Evolutionary conservation across 2,888 invertebrate genomes (phyloP), one percentile per base, ranked within the genome.

Genomic region (Rhamnusium bicolor): DNA sequence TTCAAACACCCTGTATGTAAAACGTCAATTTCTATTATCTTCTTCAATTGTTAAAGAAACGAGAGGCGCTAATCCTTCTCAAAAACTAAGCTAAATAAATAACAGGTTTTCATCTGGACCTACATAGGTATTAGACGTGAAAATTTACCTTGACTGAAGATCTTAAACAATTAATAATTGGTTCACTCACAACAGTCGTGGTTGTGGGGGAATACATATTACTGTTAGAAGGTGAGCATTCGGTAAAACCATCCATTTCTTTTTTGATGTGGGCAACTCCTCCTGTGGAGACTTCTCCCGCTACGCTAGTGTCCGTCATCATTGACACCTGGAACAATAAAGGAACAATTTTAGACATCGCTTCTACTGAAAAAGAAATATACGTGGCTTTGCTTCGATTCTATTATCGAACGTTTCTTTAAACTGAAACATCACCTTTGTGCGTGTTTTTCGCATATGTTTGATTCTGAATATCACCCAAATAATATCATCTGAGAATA

Each of bases 281-380:
- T 14, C 74, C 82, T 27, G 83, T 79, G 32, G 84, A 79, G 14
- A 82, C 84, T 46, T 83, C 85, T 58, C 83, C 83, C 54, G 80
- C 76, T 29, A 87, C 86, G 14, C 84, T 85, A 58, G 86, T 85
- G 80, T 90, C 92, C 73, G 93, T 92, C 93, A 94, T 93, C 92
- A 93, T 93, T 85, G 92, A 93, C 86, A 93, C 93, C 93, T 93
- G 88, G 1, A 87, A 88, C 27, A 76, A 79, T 75, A 77, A 54
- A 8, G 3, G 16, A 46, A 56, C n/a, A 51, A 53, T n/a, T 10
- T 24, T 54, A n/a, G 6, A 54, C 6, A 7, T 16, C 5, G 14
- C n/a, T 16, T n/a, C n/a, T n/a, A n/a, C n/a, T n/a, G n/a, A n/a
- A n/a, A n/a, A n/a, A n/a, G n/a, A n/a, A n/a, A n/a, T n/a, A n/a